Percentiles rank a stretch among this genome's conserved stretches.
Evolutionary conservation across 2,888 invertebrate species (phyloP).

Genomic region (Prostheceraeus crozeri): DNA sequence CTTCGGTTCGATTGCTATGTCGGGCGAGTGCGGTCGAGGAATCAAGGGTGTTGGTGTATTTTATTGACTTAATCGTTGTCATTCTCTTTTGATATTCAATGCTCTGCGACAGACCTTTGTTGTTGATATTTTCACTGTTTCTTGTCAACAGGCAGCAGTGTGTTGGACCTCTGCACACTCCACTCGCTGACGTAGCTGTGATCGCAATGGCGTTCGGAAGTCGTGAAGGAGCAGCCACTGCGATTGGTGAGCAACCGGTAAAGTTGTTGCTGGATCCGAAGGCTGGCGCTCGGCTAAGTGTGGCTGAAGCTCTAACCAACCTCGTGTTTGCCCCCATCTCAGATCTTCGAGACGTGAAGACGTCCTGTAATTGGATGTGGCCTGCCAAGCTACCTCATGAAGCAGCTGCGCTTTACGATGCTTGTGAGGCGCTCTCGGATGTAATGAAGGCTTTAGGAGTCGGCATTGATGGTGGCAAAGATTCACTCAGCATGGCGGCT

Average conservation of each 20-base stretch:
- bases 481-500: constrained; percentile 93
- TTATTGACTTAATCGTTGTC: no score
- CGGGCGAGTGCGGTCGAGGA: no score
- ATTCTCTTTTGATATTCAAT: no score
- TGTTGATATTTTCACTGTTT: no score
- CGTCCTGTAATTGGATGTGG: constrained; percentile 99
- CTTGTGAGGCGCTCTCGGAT: constrained; percentile 77
- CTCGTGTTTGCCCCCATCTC: constrained; percentile 68
- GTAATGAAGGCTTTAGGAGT: constrained; percentile 74
- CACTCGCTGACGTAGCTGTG: constrained; percentile 85
- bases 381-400: constrained; percentile 86
- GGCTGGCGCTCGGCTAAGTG: constrained; percentile 83
- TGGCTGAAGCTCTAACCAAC: constrained; percentile 86
- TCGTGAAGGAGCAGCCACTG: constrained; percentile 77
- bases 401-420: constrained; percentile 75
- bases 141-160: constrained; percentile 99
- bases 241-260: constrained; percentile 92
- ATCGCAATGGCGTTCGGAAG: constrained; percentile 73
- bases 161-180: constrained; percentile 90
- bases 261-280: constrained; percentile 75
- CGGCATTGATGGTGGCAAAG: constrained; percentile 92
- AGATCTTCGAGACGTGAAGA: constrained; percentile 74
- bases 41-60: no score
- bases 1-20: no score
- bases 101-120: no score